Base-by-base conservation (phyloP, 2,888 invertebrate species). In the Amphipoea lucens region DNA sequence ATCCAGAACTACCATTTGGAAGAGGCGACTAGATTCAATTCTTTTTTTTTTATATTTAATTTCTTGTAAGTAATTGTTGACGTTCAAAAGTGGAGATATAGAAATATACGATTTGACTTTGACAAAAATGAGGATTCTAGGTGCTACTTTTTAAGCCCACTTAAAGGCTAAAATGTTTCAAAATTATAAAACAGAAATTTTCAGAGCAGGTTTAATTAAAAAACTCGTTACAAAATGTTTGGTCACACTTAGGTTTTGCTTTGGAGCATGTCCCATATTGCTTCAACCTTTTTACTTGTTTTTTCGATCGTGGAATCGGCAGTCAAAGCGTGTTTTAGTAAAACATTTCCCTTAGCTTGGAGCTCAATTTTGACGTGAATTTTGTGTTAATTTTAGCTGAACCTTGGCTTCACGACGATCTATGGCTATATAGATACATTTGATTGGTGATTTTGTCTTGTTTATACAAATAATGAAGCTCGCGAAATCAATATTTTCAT, bases 291-390 rank as follows among this genome's bases (percentile, higher is more conserved):
- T 78, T 68, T 83, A 14, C 45, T 48, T 23, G 4, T 42, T 42
- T 67, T 83, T 70, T 66, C 17, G 20, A 57, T 79, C 42, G n/a
- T 23, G 14, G 12, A 68, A 57, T 70, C 60, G 51, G 12, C 17
- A 17, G 45, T 62, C 80, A 70, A 79, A 79, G 69, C 40, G 51
- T 79, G 36, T 69, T 78, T 81, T 57, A 69, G 36, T 69, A 60
- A 84, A 79, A 51, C 57, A 4, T 40, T 81, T 78, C 36, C 4
- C 17, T 23, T 57, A 9, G 23, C 40, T 29, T 17, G 3, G 7
- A 65, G 36, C 57, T 42, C 42, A 45, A 57, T 65, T 79, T 79
- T 63, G 4, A 12, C 36, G n/a, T 29, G 12, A 78, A 14, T 51
- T 69, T 68, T 40, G 12, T 29, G 45, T n/a, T 60, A 7, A 36